phyloP scores from a whole-genome alignment of 2,113 vertebrate species.

The Cyrtonyx montezumae region DNA sequence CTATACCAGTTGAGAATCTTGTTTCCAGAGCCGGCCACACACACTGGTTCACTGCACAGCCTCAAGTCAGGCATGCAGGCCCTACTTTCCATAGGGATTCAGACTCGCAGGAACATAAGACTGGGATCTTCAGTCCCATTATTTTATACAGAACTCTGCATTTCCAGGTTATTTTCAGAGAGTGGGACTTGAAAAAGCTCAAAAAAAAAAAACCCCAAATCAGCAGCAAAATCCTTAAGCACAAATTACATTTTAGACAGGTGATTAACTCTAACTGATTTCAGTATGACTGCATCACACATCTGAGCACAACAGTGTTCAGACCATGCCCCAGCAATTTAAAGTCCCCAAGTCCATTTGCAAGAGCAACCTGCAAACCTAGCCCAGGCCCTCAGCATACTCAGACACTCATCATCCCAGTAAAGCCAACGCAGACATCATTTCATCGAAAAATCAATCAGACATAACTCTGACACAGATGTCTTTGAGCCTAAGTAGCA shows the following conservation, averaged over 20 bases:
- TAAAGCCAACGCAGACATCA: neutral
- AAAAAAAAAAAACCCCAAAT: neutral
- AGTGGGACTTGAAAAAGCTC: neutral
- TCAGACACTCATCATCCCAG: neutral
- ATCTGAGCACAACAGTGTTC: neutral
- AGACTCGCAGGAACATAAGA: neutral
- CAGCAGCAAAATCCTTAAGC: neutral
- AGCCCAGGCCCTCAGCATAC: neutral
- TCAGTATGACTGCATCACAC: neutral
- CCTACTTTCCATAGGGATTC: neutral
- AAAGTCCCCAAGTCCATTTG: neutral
- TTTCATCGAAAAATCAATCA: constrained; percentile 33
- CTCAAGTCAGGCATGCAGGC: neutral
- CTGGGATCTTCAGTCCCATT: neutral
- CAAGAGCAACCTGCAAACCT: constrained; percentile 9
- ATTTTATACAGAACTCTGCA: neutral
- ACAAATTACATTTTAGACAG: neutral
- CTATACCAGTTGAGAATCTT: neutral
- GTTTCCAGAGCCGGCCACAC: neutral
- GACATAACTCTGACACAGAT: neutral
- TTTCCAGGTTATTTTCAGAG: neutral
- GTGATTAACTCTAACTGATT: neutral
- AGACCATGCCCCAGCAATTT: neutral
- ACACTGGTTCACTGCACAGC: neutral
- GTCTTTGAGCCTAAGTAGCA: neutral